A percentile compares a stretch with the other conserved stretches of the same genome.
Conservation (phyloP, 2,888 invertebrate species). For the Limnephilus auricula region DNA sequence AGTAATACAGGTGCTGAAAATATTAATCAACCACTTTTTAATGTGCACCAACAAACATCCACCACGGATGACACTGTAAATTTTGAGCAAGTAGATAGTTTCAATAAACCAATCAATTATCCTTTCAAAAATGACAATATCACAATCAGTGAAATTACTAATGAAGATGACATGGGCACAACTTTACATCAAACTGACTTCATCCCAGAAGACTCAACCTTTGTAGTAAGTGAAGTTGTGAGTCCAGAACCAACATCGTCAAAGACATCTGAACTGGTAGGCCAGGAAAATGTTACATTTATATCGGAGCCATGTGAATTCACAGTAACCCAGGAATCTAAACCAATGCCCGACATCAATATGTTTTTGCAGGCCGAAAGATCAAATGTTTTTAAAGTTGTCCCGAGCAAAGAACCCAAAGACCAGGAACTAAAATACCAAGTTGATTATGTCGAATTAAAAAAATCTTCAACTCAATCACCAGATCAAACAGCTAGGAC, state of each 20-base stretch:
- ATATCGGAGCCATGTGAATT: conserved; percentile 3
- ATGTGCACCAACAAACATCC: conserved; percentile 51
- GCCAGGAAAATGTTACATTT: background rate
- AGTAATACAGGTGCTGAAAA: conserved; percentile 51
- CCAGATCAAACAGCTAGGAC: background rate
- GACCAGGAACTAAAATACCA: background rate
- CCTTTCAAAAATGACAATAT: conserved; percentile 47
- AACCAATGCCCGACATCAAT: conserved; percentile 39
- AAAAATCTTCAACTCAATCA: background rate
- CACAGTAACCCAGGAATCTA: conserved; percentile 17
- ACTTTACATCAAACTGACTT: background rate
- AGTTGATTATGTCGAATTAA: background rate
- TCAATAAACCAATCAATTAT: conserved; percentile 59
- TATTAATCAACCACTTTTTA: conserved; percentile 47
- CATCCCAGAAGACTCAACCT: conserved; percentile 24
- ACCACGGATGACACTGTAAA: conserved; percentile 61
- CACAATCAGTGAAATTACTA: conserved; percentile 49
- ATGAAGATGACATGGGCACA: conserved; percentile 45
- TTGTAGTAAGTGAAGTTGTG: conserved; percentile 11
- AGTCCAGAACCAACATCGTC: background rate
- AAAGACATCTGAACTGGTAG: background rate
- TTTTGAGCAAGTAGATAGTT: conserved; percentile 66
- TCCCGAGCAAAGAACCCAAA: background rate
- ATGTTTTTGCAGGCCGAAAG: conserved; percentile 61
- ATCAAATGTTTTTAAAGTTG: conserved; percentile 50